phyloP scores from a whole-genome alignment of 2,797 vertebrate species.

The Labroides dimidiatus region DNA sequence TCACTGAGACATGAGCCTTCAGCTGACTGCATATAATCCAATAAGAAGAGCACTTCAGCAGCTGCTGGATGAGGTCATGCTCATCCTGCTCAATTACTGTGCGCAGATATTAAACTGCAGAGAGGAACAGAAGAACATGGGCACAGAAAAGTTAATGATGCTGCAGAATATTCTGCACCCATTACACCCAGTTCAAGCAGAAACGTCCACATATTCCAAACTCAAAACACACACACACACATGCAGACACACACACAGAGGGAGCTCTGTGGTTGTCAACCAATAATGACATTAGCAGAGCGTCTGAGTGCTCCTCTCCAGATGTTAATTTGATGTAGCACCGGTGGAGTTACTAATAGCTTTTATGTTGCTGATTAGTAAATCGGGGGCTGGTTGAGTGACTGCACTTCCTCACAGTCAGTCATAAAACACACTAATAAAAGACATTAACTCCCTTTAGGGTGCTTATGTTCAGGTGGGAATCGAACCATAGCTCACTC shows the following conservation, averaged over 20 bases:
- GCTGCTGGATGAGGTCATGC: conserved; percentile 51
- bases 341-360: conserved; percentile 58
- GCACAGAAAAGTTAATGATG: conserved; percentile 28
- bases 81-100: conserved; percentile 35
- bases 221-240: conserved; percentile 15
- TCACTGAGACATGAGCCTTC: conserved; percentile 29
- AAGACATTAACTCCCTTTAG: conserved; percentile 17
- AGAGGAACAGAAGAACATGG: conserved; percentile 3
- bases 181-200: conserved; percentile 21
- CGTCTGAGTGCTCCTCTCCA: conserved; percentile 48
- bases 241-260: conserved; percentile 3
- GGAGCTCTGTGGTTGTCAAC: conserved; percentile 36
- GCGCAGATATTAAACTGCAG: conserved; percentile 28
- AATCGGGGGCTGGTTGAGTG: conserved; percentile 47
- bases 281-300: conserved; percentile 69
- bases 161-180: conserved; percentile 6
- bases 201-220: conserved; percentile 7
- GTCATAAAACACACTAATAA: conserved; percentile 39
- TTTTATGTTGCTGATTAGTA: conserved; percentile 64
- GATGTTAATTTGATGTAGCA: conserved; percentile 64
- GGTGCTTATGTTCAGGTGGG: background rate
- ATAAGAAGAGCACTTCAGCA: conserved; percentile 54
- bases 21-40: conserved; percentile 60
- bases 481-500: background rate
- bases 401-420: conserved; percentile 30